phyloP scores from a whole-genome alignment of 2,797 vertebrate genomes.

The Babyrousa celebensis region DNA sequence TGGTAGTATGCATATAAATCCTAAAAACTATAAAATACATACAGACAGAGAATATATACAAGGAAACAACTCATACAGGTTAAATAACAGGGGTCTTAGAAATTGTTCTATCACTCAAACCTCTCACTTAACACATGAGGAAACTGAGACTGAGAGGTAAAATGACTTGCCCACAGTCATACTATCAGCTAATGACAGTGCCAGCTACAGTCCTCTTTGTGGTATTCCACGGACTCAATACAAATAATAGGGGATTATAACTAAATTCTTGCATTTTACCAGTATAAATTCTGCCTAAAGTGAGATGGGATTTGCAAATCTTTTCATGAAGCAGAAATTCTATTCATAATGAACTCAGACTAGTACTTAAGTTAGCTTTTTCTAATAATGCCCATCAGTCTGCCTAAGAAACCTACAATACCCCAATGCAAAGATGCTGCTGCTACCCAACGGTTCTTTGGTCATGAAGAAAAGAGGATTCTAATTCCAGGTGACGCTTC shows the following conservation, averaged over 20 bases:
- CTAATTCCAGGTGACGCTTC: background rate
- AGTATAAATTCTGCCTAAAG: constrained; percentile 37
- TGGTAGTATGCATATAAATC: constrained; percentile 11
- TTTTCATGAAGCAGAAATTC: constrained; percentile 69
- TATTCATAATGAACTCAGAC: constrained; percentile 4
- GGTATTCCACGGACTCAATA: background rate
- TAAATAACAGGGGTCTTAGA: constrained; percentile 31
- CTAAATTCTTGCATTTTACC: background rate
- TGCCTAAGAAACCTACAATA: constrained; percentile 46
- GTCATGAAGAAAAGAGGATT: constrained; percentile 26
- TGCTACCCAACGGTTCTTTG: background rate
- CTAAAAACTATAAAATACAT: constrained; percentile 43
- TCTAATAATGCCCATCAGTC: constrained; percentile 1
- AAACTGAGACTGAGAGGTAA: background rate
- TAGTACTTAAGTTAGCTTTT: constrained; percentile 44
- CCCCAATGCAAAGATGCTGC: background rate
- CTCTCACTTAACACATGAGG: constrained; percentile 7
- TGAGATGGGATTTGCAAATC: constrained; percentile 47
- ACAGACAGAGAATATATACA: background rate
- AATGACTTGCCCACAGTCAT: constrained; percentile 9
- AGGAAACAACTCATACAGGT: background rate
- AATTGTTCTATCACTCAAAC: background rate
- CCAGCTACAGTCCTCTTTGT: background rate
- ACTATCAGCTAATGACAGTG: background rate
- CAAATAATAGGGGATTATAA: background rate